Base-by-base conservation (phyloP, 2,888 invertebrate species). In the Adelognathus sp. region DNA sequence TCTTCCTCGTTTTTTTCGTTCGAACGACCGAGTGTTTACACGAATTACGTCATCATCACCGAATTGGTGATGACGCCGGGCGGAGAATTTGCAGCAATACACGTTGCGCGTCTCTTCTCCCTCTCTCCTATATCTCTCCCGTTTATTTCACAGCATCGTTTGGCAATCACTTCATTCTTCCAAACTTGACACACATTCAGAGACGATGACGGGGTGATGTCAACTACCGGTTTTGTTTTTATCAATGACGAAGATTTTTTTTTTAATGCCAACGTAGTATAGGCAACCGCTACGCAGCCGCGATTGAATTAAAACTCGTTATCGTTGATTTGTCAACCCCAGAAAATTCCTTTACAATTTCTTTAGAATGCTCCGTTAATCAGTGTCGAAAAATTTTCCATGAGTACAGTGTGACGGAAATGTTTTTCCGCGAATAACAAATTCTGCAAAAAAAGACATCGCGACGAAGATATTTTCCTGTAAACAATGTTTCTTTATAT, bases 41-140 rank as follows among this genome's bases (percentile, higher is more conserved):
- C 77, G 70, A 80, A 82, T 89, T 88, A 85, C 86, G 87, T 89
- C 89, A 89, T 83, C n/a, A 81, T 77, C 79, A 86, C 86, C 80
- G 84, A 85, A 89, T 89, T 83, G 86, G 83, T 81, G 82, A 74
- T 89, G 88, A 89, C 86, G 86, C 81, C 73, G 70, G 41, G 60
- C 54, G 52, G 52, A 81, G 44, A 31, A 75, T 63, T 72, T 31
- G n/a, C n/a, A 21, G n/a, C 44, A 16, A 5, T 64, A n/a, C 41
- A 27, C 16, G n/a, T 39, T n/a, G n/a, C n/a, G n/a, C n/a, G n/a
- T n/a, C n/a, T n/a, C n/a, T n/a, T n/a, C n/a, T n/a, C n/a, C n/a
- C n/a, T n/a, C n/a, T n/a, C n/a, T n/a, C n/a, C n/a, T n/a, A n/a
- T n/a, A n/a, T n/a, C n/a, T n/a, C n/a, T n/a, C n/a, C 33, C 4